Evolutionary conservation across 2,113 vertebrate species (phyloP), one percentile per base, ranked within the genome.

Genomic region (Tympanuchus pallidicinctus): DNA sequence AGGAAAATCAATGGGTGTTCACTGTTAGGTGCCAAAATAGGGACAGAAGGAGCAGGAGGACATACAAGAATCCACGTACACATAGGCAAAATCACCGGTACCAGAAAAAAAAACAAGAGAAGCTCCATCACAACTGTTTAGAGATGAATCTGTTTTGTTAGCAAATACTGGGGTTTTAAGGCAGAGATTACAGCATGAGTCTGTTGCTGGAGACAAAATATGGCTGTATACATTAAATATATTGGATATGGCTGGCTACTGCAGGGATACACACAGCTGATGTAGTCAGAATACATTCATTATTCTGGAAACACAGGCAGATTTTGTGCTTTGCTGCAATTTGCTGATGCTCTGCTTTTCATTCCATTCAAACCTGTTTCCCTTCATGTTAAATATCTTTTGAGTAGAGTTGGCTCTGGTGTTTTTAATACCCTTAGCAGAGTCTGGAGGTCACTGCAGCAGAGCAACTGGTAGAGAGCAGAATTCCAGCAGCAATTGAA

Each of bases 301-400:
- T 95, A 96, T 82, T 93, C 75, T 92, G 92, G 91, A 89, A 94
- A 90, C 86, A 95, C 54, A 45, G 85, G 56, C 90, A 95, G 86
- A 82, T 94, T 91, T 79, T 88, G 70, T 94, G 84, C 88, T 89
- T 84, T 96, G 72, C 65, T 83, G 71, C 64, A 82, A 86, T 86
- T 96, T 94, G 88, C 92, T 94, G 92, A 95, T 88, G 86, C 70
- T 94, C 89, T 93, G 65, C 65, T 94, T 96, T 94, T 92, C 75
- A 69, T 93, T 92, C 60, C 67, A 82, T 95, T 95, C 89, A 86
- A 97, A 96, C 95, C 93, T 94, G 82, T 78, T 96, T 96, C 77
- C 73, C 67, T 96, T 96, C 77, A 87, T 52, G 75, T 94, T 87
- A 95, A 94, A 89, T 94, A 82, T 64, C 92, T 72, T 96, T 88